Conservation (phyloP, 2,113 vertebrate genomes). For the Recurvirostra avosetta region DNA sequence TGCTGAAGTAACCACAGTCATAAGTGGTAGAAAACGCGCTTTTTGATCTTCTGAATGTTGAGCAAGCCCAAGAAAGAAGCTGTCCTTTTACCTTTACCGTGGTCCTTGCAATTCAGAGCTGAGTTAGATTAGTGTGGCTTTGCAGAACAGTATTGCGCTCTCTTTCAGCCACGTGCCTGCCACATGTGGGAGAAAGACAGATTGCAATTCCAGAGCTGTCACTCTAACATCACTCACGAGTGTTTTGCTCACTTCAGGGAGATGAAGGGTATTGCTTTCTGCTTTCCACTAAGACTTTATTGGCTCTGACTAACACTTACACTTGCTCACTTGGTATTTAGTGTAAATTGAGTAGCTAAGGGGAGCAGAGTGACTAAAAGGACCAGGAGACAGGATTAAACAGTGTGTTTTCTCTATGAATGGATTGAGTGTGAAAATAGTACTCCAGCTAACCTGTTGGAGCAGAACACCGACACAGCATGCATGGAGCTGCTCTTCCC, state of each 20-base stretch:
- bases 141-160: background rate
- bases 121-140: background rate
- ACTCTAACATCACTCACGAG: rapidly evolving
- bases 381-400: background rate
- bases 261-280: background rate
- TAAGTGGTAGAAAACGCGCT: background rate
- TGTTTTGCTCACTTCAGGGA: background rate
- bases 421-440: background rate
- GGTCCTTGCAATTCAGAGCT: background rate
- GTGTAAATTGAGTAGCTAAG: background rate
- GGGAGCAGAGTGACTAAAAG: background rate
- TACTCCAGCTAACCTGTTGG: background rate
- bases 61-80: background rate
- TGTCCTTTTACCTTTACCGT: background rate
- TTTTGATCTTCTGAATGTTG: background rate
- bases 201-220: background rate
- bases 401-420: background rate
- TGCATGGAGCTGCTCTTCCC: background rate
- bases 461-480: background rate
- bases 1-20: background rate
- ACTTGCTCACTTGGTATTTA: background rate
- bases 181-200: background rate
- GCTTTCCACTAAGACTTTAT: background rate
- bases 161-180: background rate
- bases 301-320: background rate